Percentiles rank a stretch among this genome's conserved stretches.
These are phyloP conservation scores for Remorina albescens DNA, from an alignment of 2,797 vertebrate species.

Conservation along the genomic window DNA sequence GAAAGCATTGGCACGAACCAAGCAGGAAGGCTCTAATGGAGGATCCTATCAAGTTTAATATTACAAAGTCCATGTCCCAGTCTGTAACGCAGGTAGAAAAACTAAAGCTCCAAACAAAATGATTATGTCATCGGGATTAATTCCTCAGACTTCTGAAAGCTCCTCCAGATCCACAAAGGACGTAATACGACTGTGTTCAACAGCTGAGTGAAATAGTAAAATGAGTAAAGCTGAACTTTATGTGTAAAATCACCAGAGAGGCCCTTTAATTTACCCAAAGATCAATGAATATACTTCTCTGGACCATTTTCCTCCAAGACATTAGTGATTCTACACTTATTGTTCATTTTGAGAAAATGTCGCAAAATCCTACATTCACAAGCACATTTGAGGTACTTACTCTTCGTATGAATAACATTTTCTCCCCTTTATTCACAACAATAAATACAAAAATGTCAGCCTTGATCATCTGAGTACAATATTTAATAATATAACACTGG, in stretches of 20 bases:
- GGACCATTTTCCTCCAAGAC: neutral
- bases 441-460: neutral
- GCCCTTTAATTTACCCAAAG: neutral
- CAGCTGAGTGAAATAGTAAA: neutral
- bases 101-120: neutral
- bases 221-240: neutral
- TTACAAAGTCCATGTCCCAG: neutral
- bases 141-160: neutral
- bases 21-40: too few relatives aligned
- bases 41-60: too few relatives aligned
- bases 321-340: too few relatives aligned
- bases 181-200: conserved; percentile 12
- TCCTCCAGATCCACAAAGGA: neutral
- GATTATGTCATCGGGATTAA: conserved; percentile 5
- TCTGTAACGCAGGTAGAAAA: neutral
- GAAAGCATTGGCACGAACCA: too few relatives aligned
- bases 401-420: neutral
- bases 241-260: neutral
- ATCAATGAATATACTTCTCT: neutral
- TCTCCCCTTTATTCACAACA: neutral
- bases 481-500: too few relatives aligned
- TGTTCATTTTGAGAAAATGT: neutral
- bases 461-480: too few relatives aligned
- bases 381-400: neutral
- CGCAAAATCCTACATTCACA: neutral